Evolutionary conservation across 1,140 invertebrate genomes (phyloP), one percentile per base, ranked within the genome.

Genomic region (Pectinophora gossypiella): DNA sequence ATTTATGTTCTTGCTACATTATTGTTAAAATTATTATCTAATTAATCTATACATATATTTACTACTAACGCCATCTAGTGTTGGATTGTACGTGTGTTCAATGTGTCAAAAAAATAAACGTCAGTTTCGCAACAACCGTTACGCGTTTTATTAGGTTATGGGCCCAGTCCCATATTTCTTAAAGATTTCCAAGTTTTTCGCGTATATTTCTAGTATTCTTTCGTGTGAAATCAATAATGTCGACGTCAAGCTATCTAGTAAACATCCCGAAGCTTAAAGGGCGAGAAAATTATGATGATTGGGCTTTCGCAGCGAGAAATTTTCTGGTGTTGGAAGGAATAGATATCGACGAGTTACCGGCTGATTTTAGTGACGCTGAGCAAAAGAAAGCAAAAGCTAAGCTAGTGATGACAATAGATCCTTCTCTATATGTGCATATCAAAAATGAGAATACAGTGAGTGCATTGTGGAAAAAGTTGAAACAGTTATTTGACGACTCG

Each of bases 341-440:
- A 12, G 42, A 44, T 20, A 48, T 48, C 5, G 9, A 48, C 15
- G 2, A 48, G 4, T n/a, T 1, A 23, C 15, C 5, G 9, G 46
- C 6, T 3, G 16, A 15, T 22, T 1, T 10, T 5, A 18, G 15
- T 19, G 1, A 19, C 40, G 15, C 1, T 45, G 27, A 48, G n/a
- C n/a, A 19, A 1, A 7, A 48, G 16, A 59, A 58, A 13, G 60
- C 64, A 9, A 60, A 56, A 47, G 27, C 54, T 6, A 68, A 64
- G 51, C 49, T 66, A 16, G 56, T 64, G 22, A 51, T 72, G 36
- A 54, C 47, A n/a, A 53, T 75, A 16, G 71, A 73, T 20, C 51
- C 65, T 3, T 49, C 48, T 42, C 62, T 67, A 53, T 73, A 67
- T 47, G 55, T 66, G 6, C 69, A 75, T 44, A 54, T 78, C 2